Evolutionary conservation across 2,888 invertebrate genomes (phyloP).

Genomic region (Campoplex nolae): DNA sequence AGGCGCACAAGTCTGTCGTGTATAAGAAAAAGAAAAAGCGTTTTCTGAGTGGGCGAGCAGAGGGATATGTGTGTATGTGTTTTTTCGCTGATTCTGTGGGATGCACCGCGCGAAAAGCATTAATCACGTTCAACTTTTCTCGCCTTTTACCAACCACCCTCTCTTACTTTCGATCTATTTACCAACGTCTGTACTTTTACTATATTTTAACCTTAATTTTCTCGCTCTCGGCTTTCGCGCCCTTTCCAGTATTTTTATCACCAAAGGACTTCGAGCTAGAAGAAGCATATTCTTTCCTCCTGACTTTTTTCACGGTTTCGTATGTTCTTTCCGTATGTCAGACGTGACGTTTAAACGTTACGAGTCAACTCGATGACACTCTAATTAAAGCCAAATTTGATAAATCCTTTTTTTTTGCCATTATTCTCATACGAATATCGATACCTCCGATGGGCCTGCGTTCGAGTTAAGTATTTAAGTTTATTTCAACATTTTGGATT

Average conservation of each 20-base stretch:
- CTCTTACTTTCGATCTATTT: neutral
- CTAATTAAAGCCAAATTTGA: neutral
- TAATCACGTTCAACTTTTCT: slow-evolving; percentile 66
- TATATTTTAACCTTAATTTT: slow-evolving; percentile 13
- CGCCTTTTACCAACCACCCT: slow-evolving; percentile 43
- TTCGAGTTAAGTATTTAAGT: no score
- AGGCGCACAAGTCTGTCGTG: neutral
- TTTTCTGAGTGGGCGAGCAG: slow-evolving; percentile 7
- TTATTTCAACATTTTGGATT: neutral
- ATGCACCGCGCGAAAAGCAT: slow-evolving; percentile 47
- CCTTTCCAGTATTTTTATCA: slow-evolving; percentile 11
- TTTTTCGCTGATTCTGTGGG: slow-evolving; percentile 36
- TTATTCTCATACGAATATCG: neutral
- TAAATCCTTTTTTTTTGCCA: neutral
- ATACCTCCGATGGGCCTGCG: neutral
- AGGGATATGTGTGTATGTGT: slow-evolving; percentile 23
- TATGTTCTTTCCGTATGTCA: neutral
- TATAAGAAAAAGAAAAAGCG: slow-evolving; percentile 1
- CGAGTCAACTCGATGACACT: neutral
- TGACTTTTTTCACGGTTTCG: slow-evolving; percentile 1
- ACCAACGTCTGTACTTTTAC: neutral
- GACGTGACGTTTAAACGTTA: neutral
- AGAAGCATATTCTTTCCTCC: slow-evolving; percentile 24
- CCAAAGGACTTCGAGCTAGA: slow-evolving; percentile 17
- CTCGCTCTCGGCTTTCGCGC: slow-evolving; percentile 22